Evolutionary conservation across 1,140 invertebrate genomes (phyloP).

Genomic region (Lysiphlebus fabarum): DNA sequence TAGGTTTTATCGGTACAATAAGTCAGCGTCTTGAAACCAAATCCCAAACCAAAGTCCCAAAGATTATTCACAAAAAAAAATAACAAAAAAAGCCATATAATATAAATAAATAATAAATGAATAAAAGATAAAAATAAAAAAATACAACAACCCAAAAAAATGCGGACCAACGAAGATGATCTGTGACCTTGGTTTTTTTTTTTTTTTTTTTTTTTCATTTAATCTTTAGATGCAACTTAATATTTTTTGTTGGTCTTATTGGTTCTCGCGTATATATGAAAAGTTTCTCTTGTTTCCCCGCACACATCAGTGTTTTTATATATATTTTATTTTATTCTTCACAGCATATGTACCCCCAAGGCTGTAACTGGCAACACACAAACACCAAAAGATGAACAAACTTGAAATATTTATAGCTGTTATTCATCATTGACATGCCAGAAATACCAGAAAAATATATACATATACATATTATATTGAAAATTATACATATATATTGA

Average conservation of each 20-base stretch:
- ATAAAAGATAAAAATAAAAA: slow-evolving; percentile 5
- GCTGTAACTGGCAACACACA: too few species aligned
- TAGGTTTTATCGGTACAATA: slow-evolving; percentile 41
- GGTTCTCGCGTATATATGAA: slow-evolving; percentile 25
- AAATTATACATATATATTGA: too few species aligned
- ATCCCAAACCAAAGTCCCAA: slow-evolving; percentile 1
- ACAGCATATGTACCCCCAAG: too few species aligned
- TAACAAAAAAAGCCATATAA: too few species aligned
- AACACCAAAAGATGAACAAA: background rate
- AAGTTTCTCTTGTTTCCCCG: slow-evolving; percentile 10
- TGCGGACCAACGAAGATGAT: slow-evolving; percentile 9
- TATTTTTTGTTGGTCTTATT: slow-evolving; percentile 35
- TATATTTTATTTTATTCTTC: background rate
- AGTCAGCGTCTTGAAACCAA: slow-evolving; percentile 29
- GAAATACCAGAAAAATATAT: slow-evolving; percentile 28
- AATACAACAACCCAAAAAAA: slow-evolving; percentile 13
- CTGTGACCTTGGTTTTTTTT: too few species aligned
- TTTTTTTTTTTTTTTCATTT: slow-evolving; percentile 40
- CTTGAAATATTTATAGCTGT: slow-evolving; percentile 33
- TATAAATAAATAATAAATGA: background rate
- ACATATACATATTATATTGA: slow-evolving; percentile 35
- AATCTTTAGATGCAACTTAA: slow-evolving; percentile 40
- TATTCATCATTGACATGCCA: slow-evolving; percentile 36
- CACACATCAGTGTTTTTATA: slow-evolving; percentile 23
- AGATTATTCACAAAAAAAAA: background rate